phyloP scores from a whole-genome alignment of 2,113 vertebrate species.

The Tringa solitaria region DNA sequence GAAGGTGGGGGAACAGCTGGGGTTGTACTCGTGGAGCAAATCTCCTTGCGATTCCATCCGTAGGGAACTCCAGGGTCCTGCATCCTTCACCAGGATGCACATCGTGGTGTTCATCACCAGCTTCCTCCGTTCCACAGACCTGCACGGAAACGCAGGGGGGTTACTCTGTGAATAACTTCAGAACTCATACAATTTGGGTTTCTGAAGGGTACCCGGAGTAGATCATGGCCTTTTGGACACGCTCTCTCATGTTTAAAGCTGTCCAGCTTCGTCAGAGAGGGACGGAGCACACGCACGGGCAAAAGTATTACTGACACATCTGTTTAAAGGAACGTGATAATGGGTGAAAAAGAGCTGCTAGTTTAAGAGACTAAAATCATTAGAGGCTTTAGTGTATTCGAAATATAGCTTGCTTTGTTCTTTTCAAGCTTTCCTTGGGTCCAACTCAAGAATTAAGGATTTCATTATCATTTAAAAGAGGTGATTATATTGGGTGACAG shows the following conservation, averaged over 20 bases:
- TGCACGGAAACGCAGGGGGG: background rate
- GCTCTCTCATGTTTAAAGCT: accelerated
- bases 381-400: background rate
- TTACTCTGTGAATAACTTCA: background rate
- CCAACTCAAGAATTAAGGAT: background rate
- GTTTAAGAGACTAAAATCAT: background rate
- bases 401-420: background rate
- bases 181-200: background rate
- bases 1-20: background rate
- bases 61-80: accelerated
- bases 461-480: conserved; percentile 8
- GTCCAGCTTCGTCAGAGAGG: background rate
- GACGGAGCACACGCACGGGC: background rate
- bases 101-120: accelerated
- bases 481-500: background rate
- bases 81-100: accelerated
- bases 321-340: background rate
- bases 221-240: background rate
- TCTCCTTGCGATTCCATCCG: background rate
- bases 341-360: background rate
- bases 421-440: background rate
- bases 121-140: background rate
- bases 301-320: background rate
- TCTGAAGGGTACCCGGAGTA: background rate
- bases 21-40: background rate